Evolutionary conservation across 1,140 invertebrate species (phyloP).

Genomic region (Scaptomyza hsui): DNA sequence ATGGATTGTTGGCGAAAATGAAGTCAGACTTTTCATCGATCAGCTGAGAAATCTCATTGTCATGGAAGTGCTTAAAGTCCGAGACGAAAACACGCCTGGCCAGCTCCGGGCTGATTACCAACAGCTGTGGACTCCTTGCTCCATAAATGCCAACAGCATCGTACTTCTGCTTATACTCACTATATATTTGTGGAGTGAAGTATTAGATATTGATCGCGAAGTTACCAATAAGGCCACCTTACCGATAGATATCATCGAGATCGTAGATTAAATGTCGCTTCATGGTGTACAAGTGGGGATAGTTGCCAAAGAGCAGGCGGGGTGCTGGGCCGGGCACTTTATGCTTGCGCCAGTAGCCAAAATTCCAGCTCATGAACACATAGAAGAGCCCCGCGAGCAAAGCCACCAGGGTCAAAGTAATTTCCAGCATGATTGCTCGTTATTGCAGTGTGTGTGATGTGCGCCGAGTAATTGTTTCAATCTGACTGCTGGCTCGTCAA

Average conservation of each 20-base stretch:
- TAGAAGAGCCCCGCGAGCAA: constrained; percentile 56
- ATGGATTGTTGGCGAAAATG: constrained; percentile 84
- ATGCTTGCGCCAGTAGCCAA: constrained; percentile 76
- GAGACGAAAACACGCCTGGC: constrained; percentile 85
- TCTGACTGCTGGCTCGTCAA: constrained; percentile 5
- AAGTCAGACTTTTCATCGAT: constrained; percentile 84
- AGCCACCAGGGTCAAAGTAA: constrained; percentile 47
- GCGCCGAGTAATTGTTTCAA: not conserved
- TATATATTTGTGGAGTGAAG: not conserved
- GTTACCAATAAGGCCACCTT: not conserved
- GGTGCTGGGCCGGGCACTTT: constrained; percentile 75
- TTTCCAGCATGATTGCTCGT: constrained; percentile 37
- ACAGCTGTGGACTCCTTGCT: constrained; percentile 70
- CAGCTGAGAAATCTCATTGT: constrained; percentile 66
- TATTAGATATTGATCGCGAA: not conserved
- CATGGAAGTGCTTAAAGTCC: constrained; percentile 84
- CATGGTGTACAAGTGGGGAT: constrained; percentile 53
- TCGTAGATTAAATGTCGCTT: constrained; percentile 62
- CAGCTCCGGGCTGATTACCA: constrained; percentile 85
- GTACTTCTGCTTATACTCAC: constrained; percentile 58
- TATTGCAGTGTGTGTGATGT: not conserved
- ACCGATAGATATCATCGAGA: constrained; percentile 67
- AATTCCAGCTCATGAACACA: constrained; percentile 74
- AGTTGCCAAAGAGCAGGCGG: constrained; percentile 64
- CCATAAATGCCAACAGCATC: constrained; percentile 73